These are phyloP conservation scores for Rhinatrema bivittatum DNA, from an alignment of 2,797 vertebrate genomes.

Conservation along the genomic window DNA sequence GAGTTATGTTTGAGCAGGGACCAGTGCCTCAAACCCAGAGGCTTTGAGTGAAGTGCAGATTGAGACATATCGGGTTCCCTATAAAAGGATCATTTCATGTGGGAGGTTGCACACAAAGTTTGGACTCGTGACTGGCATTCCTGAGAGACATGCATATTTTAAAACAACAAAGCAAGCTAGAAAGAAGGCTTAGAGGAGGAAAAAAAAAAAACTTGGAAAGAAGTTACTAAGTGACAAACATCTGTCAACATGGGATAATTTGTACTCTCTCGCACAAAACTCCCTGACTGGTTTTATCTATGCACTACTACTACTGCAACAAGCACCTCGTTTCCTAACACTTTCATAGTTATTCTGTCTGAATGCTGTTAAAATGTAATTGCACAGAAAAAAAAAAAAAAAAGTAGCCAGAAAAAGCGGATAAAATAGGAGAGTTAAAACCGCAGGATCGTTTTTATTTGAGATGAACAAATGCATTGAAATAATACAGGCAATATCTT, in stretches of 20 bases:
- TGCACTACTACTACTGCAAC: too few relatives aligned
- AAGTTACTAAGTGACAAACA: slow-evolving; percentile 94
- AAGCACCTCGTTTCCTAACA: too few relatives aligned
- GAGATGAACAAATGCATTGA: too few relatives aligned
- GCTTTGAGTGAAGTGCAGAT: slow-evolving; percentile 90
- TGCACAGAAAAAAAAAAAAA: too few relatives aligned
- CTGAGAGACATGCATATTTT: slow-evolving; percentile 99
- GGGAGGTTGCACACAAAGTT: slow-evolving; percentile 99
- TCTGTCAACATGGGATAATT: slow-evolving; percentile 80
- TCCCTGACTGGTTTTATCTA: slow-evolving; percentile 29
- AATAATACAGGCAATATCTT: too few relatives aligned
- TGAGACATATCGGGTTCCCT: slow-evolving; percentile 98
- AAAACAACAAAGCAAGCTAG: slow-evolving; percentile 95
- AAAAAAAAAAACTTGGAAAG: slow-evolving; percentile 69
- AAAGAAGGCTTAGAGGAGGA: slow-evolving; percentile 65
- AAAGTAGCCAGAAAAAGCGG: too few relatives aligned
- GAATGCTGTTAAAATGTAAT: too few relatives aligned
- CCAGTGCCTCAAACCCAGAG: slow-evolving; percentile 67
- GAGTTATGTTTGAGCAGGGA: slow-evolving; percentile 64
- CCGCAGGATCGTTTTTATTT: too few relatives aligned
- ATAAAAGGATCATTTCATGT: slow-evolving; percentile 99
- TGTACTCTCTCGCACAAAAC: slow-evolving; percentile 36
- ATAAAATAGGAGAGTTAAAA: too few relatives aligned
- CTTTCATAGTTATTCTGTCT: too few relatives aligned
- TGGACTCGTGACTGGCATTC: slow-evolving; percentile 99